phyloP scores from a whole-genome alignment of 2,113 vertebrate genomes.

The Vireo altiloquus region DNA sequence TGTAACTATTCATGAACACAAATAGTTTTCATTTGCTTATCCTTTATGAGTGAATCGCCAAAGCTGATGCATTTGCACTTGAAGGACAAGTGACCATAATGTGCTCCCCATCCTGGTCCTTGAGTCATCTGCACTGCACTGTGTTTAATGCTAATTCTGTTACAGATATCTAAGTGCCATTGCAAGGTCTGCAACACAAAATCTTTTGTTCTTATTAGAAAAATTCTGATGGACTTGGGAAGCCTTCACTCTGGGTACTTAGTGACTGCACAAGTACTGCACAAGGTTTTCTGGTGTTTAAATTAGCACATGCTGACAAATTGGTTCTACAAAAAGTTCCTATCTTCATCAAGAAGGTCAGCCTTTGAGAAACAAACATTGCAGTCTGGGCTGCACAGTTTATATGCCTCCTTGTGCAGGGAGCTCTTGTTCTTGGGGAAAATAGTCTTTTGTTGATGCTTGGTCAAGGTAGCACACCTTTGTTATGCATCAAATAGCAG shows the following conservation, averaged over 20 bases:
- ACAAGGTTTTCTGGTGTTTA: too few species aligned
- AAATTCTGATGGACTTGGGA: neutral
- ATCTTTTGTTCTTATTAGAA: neutral
- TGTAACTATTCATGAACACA: neutral
- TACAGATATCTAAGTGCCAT: neutral
- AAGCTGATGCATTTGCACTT: neutral
- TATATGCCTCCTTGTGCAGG: neutral
- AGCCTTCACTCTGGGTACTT: neutral
- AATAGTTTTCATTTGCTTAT: neutral
- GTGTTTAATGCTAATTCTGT: neutral
- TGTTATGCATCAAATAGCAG: neutral
- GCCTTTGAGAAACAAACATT: neutral
- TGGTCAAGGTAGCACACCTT: neutral
- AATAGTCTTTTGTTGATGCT: neutral
- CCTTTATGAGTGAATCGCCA: neutral
- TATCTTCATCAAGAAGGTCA: neutral
- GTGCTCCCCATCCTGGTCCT: neutral
- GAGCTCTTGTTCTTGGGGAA: neutral
- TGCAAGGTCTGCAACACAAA: neutral
- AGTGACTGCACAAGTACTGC: too few species aligned
- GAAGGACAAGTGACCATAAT: neutral
- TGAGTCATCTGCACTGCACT: neutral
- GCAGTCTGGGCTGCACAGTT: neutral
- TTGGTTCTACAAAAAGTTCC: neutral
- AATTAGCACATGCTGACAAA: neutral